These are phyloP conservation scores for Piprites chloris DNA, from an alignment of 2,113 vertebrate genomes.

Conservation along the genomic window DNA sequence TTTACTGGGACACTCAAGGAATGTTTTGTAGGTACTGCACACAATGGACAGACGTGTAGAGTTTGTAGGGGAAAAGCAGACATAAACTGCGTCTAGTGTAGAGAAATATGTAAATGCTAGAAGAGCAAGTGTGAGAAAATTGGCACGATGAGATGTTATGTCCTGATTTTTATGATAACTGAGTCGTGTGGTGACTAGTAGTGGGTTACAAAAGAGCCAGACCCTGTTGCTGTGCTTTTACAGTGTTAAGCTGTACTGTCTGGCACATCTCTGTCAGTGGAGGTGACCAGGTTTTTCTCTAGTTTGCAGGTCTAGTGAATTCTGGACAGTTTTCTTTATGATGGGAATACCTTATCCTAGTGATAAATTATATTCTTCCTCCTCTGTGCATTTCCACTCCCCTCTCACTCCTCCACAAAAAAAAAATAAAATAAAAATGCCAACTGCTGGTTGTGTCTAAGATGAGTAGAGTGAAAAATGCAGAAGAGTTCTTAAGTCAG, in stretches of 20 bases:
- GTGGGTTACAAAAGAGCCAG: not conserved
- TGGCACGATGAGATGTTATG: not conserved
- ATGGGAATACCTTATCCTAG: not conserved
- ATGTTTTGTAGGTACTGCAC: not conserved
- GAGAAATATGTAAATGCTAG: not conserved
- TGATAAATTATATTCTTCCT: not conserved
- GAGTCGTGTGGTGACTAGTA: not conserved
- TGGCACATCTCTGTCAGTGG: not conserved
- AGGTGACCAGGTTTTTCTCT: not conserved
- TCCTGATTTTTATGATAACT: not conserved
- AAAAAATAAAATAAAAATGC: not conserved
- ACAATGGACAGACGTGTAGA: not conserved
- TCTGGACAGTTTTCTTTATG: not conserved
- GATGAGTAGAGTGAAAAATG: not conserved
- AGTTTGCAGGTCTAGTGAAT: not conserved
- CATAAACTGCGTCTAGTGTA: not conserved
- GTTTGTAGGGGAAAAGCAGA: not conserved
- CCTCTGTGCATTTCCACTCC: not conserved
- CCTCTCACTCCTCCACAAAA: not conserved
- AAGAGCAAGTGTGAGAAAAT: not conserved
- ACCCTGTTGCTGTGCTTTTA: not conserved
- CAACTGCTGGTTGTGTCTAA: not conserved
- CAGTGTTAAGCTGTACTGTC: not conserved
- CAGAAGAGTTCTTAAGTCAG: not conserved
- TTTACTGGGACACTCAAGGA: not conserved